phyloP scores from a whole-genome alignment of 2,113 vertebrate genomes.

The Gambusia holbrooki region DNA sequence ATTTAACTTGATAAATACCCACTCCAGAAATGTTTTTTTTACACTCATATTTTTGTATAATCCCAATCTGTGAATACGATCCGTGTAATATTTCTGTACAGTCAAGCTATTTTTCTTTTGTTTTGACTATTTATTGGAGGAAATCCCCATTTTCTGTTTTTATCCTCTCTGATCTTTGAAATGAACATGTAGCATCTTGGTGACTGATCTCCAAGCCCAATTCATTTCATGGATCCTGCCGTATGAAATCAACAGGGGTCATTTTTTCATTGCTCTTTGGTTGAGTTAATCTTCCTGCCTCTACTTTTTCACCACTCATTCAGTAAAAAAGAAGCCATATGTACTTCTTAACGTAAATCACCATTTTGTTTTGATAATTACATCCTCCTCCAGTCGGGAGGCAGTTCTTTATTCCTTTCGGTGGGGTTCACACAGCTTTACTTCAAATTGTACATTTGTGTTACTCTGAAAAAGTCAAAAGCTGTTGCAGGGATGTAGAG shows the following conservation, averaged over 20 bases:
- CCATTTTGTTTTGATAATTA: neutral
- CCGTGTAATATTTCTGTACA: constrained; percentile 62
- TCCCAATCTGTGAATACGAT: constrained; percentile 36
- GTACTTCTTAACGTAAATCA: neutral
- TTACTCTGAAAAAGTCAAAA: constrained; percentile 10
- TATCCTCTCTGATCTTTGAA: constrained; percentile 10
- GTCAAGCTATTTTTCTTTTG: constrained; percentile 18
- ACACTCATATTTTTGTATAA: constrained; percentile 44
- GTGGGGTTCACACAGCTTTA: neutral
- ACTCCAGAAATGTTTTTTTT: constrained; percentile 27
- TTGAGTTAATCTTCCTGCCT: constrained; percentile 11
- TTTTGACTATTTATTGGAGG: constrained; percentile 67
- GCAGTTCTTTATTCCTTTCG: neutral
- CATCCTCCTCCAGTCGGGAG: neutral
- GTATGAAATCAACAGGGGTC: constrained; percentile 1
- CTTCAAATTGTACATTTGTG: constrained; percentile 12
- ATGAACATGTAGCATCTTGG: neutral
- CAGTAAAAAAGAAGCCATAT: neutral
- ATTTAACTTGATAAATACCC: constrained; percentile 3
- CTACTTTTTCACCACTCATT: neutral
- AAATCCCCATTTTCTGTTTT: constrained; percentile 16
- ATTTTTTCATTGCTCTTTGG: neutral
- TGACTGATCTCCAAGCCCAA: neutral
- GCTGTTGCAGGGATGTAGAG: neutral
- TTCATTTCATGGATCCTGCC: constrained; percentile 24